Conservation (phyloP, 2,888 invertebrate genomes). For the Scaptomyza flava region DNA sequence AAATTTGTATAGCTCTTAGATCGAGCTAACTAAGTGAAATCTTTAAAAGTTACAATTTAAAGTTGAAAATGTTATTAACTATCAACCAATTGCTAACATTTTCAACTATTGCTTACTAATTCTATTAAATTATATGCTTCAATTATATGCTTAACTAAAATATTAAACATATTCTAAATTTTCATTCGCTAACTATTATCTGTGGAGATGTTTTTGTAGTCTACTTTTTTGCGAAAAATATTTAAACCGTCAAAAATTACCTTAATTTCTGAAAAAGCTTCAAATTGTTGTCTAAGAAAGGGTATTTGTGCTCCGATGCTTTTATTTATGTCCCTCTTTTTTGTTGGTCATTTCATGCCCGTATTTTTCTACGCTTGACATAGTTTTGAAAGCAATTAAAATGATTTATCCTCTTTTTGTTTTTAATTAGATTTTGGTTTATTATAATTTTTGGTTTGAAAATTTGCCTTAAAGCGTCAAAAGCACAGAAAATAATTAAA, state of each 20-base stretch:
- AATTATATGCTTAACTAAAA: background rate
- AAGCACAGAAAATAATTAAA: conserved; percentile 32
- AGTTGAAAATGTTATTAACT: background rate
- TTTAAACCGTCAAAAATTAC: background rate
- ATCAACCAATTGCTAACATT: background rate
- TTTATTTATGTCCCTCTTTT: conserved; percentile 29
- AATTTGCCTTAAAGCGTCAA: conserved; percentile 23
- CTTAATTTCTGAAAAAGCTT: conserved; percentile 10
- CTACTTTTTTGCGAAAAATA: conserved; percentile 14
- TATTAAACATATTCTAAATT: background rate
- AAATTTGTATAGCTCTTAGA: conserved; percentile 21
- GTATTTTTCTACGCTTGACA: conserved; percentile 70
- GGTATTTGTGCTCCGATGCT: conserved; percentile 3
- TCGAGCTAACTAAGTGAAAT: conserved; percentile 9
- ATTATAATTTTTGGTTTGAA: conserved; percentile 28
- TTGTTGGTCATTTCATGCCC: conserved; percentile 82
- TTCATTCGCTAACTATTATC: background rate
- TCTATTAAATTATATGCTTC: background rate
- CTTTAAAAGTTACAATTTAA: background rate
- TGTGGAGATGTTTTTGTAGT: conserved; percentile 3
- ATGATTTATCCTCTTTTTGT: conserved; percentile 57
- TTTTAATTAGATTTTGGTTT: conserved; percentile 14
- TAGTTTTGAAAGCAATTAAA: conserved; percentile 57
- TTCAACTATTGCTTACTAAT: background rate
- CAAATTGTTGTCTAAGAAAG: background rate